These are phyloP conservation scores for Leucophenga maculata DNA, from an alignment of 2,888 invertebrate genomes.

Conservation along the genomic window DNA sequence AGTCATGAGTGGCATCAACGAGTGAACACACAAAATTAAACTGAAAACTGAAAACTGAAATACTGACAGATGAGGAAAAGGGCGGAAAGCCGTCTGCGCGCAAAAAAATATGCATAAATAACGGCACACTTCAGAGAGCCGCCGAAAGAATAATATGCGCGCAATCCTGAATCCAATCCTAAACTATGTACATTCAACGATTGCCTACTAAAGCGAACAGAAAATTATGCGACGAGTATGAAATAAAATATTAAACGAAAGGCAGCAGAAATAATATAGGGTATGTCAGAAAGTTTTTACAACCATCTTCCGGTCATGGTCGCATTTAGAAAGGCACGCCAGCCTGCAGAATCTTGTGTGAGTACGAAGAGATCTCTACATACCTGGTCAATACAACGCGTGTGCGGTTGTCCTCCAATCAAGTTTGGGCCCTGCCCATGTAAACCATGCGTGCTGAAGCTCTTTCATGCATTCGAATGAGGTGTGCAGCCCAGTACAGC, in stretches of 20 bases:
- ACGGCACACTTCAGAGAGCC: conserved; percentile 6
- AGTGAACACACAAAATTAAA: not conserved
- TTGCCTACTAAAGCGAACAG: not conserved
- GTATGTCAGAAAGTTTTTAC: too few species aligned
- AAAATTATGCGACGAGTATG: not conserved
- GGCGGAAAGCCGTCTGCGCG: not conserved
- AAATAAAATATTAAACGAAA: not conserved
- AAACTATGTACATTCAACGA: not conserved
- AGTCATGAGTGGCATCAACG: conserved; percentile 57
- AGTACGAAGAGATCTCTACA: too few species aligned
- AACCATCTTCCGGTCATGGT: too few species aligned
- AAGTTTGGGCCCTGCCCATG: too few species aligned
- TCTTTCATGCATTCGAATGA: too few species aligned
- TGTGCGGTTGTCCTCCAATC: too few species aligned
- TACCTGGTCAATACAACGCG: too few species aligned
- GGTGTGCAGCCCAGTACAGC: too few species aligned
- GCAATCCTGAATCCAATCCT: not conserved
- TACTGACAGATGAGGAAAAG: not conserved
- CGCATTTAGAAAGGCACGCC: too few species aligned
- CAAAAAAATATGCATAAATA: conserved; percentile 13
- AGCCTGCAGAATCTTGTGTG: too few species aligned
- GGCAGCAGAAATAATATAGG: too few species aligned
- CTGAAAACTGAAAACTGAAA: not conserved
- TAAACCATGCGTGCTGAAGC: too few species aligned
- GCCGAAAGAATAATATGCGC: not conserved